phyloP scores from a whole-genome alignment of 2,888 invertebrate species.

The Caenorhabditis sp. region DNA sequence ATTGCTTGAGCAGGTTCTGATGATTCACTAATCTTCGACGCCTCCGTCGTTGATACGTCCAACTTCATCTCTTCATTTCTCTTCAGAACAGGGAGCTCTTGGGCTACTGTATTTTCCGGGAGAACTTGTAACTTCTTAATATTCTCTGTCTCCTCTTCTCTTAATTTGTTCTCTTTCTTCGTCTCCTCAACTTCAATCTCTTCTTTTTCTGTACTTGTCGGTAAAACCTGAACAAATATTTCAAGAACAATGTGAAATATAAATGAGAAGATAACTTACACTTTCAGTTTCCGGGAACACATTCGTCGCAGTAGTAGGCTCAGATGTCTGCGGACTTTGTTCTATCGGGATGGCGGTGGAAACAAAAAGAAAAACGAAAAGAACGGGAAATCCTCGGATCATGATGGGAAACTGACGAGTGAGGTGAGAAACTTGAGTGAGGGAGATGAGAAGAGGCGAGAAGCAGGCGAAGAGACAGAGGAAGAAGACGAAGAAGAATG shows the following conservation, averaged over 20 bases:
- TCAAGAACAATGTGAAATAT: no score
- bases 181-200: no score
- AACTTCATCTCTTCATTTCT: slow-evolving; percentile 32
- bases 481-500: not conserved
- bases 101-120: not conserved
- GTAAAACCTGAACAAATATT: slow-evolving; percentile 22
- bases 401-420: not conserved
- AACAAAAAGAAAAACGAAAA: slow-evolving; percentile 1
- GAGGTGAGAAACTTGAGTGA: slow-evolving; percentile 4
- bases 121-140: slow-evolving; percentile 26
- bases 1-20: slow-evolving; percentile 4
- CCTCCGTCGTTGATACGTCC: not conserved
- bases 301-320: not conserved
- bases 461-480: not conserved
- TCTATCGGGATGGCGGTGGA: not conserved
- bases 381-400: slow-evolving; percentile 16
- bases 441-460: not conserved
- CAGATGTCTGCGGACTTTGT: not conserved
- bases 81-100: slow-evolving; percentile 13
- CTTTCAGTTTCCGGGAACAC: not conserved
- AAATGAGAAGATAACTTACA: not conserved
- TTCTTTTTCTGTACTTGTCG: no score
- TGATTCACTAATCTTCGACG: not conserved
- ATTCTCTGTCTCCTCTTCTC: slow-evolving; percentile 23
- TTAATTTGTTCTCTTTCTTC: slow-evolving; percentile 20